Base-by-base conservation (phyloP, 2,113 vertebrate species). In the Perognathus longimembris region DNA sequence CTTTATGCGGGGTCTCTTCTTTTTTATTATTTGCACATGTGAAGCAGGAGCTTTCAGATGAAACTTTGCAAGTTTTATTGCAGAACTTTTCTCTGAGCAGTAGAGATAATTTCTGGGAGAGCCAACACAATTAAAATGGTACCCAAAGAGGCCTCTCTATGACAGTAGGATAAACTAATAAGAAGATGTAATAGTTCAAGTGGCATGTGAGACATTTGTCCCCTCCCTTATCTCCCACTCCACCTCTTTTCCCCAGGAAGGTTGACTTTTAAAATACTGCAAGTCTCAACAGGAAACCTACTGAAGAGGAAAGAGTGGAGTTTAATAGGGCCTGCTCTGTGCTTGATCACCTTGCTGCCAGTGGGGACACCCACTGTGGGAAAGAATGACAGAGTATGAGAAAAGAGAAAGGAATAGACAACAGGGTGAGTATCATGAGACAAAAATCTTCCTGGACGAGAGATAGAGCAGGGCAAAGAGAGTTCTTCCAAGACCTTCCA, bases 271-370 rank as follows among this genome's bases (percentile, higher is more conserved):
- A 28, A 81, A 87, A 77, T 38, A 20, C 32, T 42, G 30, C 45
- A 34, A 18, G 54, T 92, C 73, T 85, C 77, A 8, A 36, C n/a
- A 50, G 92, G 63, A 93, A 94, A 82, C 63, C 32, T 77, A 54
- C 63, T 69, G 32, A 88, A 71, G 38, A 87, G 38, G 36, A 76
- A 71, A 80, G 77, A 91, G 14, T 34, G 42, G 34, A 71, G 38
- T 89, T n/a, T 91, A 67, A 69, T 73, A 76, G 73, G 85, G 32
- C 79, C 77, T 76, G 76, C 54, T 59, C 4, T n/a, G 73, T 84
- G 81, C 30, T 67, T 34, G 76, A 63, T 59, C 94, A 64, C 71
- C 73, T 89, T 78, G 32, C 63, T 74, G 50, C 59, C 67, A 7
- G 40, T 63, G 63, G 66, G 59, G 83, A 90, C 40, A 67, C 59